Evolutionary conservation across 1,140 invertebrate species (phyloP), one percentile per base, ranked within the genome.

Genomic region (Drosophila parabipectinata): DNA sequence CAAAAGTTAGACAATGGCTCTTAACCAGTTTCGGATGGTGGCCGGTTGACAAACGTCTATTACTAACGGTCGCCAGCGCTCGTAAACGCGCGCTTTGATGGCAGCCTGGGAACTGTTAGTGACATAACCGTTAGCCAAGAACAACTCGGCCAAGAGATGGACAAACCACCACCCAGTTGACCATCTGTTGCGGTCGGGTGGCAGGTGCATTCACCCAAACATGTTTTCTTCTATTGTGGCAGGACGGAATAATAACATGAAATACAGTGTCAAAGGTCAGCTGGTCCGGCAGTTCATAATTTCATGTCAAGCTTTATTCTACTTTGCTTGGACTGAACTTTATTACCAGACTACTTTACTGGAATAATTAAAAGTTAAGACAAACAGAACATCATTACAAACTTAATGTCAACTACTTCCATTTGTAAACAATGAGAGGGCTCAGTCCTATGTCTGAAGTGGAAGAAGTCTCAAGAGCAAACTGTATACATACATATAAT

Each of bases 61-160:
- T 37, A 68, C 44, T 87, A 85, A 80, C 83, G 82, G 82, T 82
- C 75, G 80, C 72, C 63, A 64, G 48, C 24, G 69, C 59, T 64
- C 82, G 74, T 79, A 87, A 87, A 82, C 58, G 62, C 53, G 62
- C 53, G 45, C 41, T 18, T 24, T 44, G 26, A 15, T 61, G 59
- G 50, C 41, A 75, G 71, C 79, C 85, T 34, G 55, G 64, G 72
- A 57, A 58, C 51, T 69, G 66, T 76, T 47, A 62, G 48, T 83
- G 82, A 87, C 75, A 88, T 82, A 87, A 87, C 82, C 67, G 83
- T 87, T 77, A 64, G 62, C 41, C 44, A 15, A 77, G 78, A 87
- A 82, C 69, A 66, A 69, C 77, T 80, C 69, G 50, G 14, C 44
- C 55, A 41, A 45, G 14, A 47, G 44, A 2, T 10, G 18, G 15